A percentile compares a stretch with the other conserved stretches of the same genome.
phyloP scores from a whole-genome alignment of 2,888 invertebrate species.

The Rutpela maculata region DNA sequence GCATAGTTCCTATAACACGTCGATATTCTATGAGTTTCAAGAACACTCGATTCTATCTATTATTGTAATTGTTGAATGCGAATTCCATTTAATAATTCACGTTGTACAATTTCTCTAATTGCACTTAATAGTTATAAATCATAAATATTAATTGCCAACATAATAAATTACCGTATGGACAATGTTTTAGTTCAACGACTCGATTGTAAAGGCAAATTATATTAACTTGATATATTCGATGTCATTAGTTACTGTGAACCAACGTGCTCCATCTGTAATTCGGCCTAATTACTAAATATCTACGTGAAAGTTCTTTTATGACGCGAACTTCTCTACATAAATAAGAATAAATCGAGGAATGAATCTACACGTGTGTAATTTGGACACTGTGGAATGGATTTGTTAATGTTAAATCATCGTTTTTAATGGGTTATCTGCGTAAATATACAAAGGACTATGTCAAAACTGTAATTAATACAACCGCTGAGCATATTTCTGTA shows the following conservation, averaged over 20 bases:
- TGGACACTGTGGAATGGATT: neutral
- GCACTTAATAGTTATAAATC: conserved; percentile 53
- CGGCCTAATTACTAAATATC: conserved; percentile 26
- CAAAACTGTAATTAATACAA: too few species aligned
- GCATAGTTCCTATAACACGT: neutral
- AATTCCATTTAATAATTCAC: conserved; percentile 35
- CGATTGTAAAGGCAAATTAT: conserved; percentile 47
- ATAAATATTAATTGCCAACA: conserved; percentile 53
- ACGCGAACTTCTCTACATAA: neutral
- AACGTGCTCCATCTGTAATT: conserved; percentile 32
- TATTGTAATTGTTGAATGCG: conserved; percentile 8
- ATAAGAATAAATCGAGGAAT: neutral
- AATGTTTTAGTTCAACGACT: conserved; percentile 57
- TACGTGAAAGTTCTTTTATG: conserved; percentile 17
- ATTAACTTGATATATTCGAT: conserved; percentile 49
- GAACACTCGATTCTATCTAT: neutral
- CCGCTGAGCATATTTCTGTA: too few species aligned
- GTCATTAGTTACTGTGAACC: conserved; percentile 37
- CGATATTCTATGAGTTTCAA: neutral
- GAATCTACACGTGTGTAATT: neutral
- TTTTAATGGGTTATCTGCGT: neutral
- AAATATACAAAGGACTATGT: too few species aligned
- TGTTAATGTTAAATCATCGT: neutral
- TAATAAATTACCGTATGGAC: conserved; percentile 50
- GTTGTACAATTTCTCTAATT: conserved; percentile 49